Conservation (phyloP, 2,797 vertebrate genomes). For the Aldrovandia affinis region DNA sequence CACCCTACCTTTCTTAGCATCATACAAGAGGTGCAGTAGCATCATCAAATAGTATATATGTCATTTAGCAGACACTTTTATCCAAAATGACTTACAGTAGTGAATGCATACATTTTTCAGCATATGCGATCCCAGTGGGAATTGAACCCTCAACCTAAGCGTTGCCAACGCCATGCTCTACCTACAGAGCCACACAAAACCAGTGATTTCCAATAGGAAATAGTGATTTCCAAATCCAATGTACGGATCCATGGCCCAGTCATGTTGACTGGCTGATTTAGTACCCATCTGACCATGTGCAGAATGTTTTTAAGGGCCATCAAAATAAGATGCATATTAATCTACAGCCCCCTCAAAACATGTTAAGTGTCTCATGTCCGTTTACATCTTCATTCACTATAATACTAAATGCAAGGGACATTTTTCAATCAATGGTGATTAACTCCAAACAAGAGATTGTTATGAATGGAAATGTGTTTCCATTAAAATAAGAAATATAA, state of each 20-base stretch:
- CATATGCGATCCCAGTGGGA: no score
- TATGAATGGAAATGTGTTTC: neutral
- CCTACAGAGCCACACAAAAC: no score
- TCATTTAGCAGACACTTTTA: no score
- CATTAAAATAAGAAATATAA: slow-evolving; percentile 18
- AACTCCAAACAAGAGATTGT: neutral
- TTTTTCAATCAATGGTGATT: slow-evolving; percentile 2
- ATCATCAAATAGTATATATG: neutral
- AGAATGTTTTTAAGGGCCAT: slow-evolving; percentile 22
- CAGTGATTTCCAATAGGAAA: no score
- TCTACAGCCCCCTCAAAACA: slow-evolving; percentile 16
- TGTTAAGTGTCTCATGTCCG: neutral
- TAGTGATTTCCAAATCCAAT: neutral
- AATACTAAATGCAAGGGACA: neutral
- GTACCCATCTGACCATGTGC: slow-evolving; percentile 25
- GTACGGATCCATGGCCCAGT: neutral
- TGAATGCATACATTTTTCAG: no score
- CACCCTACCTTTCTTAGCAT: neutral
- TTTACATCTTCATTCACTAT: neutral
- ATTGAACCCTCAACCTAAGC: no score
- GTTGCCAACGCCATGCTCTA: no score
- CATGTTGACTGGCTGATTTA: slow-evolving; percentile 18
- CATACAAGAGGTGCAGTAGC: neutral
- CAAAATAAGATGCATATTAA: slow-evolving; percentile 19
- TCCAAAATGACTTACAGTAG: no score